Base-by-base conservation (phyloP, 1,140 invertebrate genomes). In the Drosophila tani region DNA sequence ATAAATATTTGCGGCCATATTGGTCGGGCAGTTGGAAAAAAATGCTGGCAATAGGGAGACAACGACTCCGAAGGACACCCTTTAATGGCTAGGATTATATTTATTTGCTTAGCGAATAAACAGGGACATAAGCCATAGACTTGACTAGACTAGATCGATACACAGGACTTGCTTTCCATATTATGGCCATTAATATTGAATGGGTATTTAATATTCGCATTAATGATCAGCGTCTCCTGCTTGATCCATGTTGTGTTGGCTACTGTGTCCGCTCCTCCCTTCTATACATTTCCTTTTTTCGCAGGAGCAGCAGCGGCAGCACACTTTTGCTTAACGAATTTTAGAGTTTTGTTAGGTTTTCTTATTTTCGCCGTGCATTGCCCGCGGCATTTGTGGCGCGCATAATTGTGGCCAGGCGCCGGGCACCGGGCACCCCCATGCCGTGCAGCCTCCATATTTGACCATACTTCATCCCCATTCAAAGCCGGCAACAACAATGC, bases 1-100 rank as follows among this genome's bases (percentile, higher is more conserved):
- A 82, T 82, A 86, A 87, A 86, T 86, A 86, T 86, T 86, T 86
- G 79, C 63, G 75, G 79, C 56, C 45, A 87, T 87, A 76, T 86
- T 82, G 70, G 66, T 57, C 50, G 51, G 46, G 47, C 46, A 15
- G 57, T 58, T 68, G 21, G 35, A 43, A 32, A 17, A 32, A 43
- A 35, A 17, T 53, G 41, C 58, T 59, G 24, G 43, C 60, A 51
- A 29, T 55, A 17, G 56, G 41, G 17, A 11, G 29, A 58, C 29
- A 40, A 24, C 21, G 12, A 27, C 14, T 5, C 38, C 2, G 6
- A 27, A 24, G 29, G 40, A 49, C 45, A 63, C 40, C 50, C 58
- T 64, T 57, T 41, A 49, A 27, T n/a, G 4, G 17, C 14, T 17
- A 3, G 15, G 17, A 6, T 1, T 12, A 7, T 41, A 17, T 41